phyloP scores from a whole-genome alignment of 2,113 vertebrate species.

The Anoplopoma fimbria region DNA sequence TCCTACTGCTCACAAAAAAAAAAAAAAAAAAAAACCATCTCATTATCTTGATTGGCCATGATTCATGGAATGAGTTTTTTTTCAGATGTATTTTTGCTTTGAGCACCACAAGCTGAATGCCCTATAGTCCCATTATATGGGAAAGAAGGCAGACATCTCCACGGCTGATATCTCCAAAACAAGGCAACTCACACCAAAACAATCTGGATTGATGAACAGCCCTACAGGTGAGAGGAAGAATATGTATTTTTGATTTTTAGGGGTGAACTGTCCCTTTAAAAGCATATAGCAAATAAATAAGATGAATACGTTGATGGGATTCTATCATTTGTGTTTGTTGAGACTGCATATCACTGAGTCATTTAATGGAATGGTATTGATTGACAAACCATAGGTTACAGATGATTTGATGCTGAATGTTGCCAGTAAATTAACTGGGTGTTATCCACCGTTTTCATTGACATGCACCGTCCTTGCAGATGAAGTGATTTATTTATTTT shows the following conservation, averaged over 20 bases:
- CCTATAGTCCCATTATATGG: background rate
- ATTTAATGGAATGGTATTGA: background rate
- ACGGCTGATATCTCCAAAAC: no score
- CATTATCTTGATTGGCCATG: background rate
- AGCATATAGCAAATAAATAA: background rate
- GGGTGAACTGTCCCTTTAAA: background rate
- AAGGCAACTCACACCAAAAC: no score
- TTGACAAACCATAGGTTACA: background rate
- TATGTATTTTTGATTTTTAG: no score
- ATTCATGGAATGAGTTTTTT: no score
- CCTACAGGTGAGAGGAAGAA: no score
- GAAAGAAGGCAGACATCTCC: background rate
- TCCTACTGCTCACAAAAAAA: background rate
- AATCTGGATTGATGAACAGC: no score
- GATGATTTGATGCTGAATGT: background rate
- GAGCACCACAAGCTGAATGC: no score
- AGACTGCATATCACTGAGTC: background rate
- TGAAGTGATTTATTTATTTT: no score
- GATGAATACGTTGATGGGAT: background rate
- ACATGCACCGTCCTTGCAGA: no score
- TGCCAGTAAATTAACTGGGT: constrained; percentile 1
- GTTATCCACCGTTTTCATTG: constrained; percentile 22
- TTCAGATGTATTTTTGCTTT: no score
- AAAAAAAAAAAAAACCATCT: no score
- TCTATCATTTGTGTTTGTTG: background rate